Conservation (phyloP, 2,797 vertebrate species). For the Hemibagrus guttatus region DNA sequence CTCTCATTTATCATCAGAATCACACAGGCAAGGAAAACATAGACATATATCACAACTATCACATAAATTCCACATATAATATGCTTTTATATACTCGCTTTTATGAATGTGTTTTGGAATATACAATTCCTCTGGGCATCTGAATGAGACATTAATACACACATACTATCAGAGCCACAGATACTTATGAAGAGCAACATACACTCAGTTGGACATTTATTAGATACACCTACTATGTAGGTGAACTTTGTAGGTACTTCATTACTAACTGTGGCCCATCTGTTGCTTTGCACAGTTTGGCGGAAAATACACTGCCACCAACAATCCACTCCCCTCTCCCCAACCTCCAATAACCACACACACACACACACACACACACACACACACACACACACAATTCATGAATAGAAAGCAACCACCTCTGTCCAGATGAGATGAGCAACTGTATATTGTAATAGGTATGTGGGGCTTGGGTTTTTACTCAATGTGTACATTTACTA, state of each 20-base stretch:
- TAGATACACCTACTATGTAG: background rate
- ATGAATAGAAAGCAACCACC: background rate
- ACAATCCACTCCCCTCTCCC: background rate
- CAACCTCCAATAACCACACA: too few relatives aligned
- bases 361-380: background rate
- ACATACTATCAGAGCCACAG: background rate
- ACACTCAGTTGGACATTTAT: conserved; percentile 14
- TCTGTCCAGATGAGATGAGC: background rate
- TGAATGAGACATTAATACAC: background rate
- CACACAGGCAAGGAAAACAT: background rate
- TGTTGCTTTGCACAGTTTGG: conserved; percentile 8
- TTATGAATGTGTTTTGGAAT: background rate
- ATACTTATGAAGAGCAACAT: background rate
- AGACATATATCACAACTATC: background rate
- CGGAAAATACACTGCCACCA: background rate
- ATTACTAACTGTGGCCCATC: conserved; percentile 22
- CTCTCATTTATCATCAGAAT: background rate
- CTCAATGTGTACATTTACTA: background rate
- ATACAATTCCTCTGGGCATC: background rate
- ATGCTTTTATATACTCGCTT: background rate
- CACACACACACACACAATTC: background rate
- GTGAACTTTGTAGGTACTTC: conserved; percentile 5
- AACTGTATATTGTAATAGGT: background rate
- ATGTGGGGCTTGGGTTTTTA: background rate
- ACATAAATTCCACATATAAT: background rate